A percentile compares a stretch with the other conserved stretches of the same genome.
These are phyloP conservation scores for Cuniculus paca DNA, from an alignment of 2,797 vertebrate species.

Conservation along the genomic window DNA sequence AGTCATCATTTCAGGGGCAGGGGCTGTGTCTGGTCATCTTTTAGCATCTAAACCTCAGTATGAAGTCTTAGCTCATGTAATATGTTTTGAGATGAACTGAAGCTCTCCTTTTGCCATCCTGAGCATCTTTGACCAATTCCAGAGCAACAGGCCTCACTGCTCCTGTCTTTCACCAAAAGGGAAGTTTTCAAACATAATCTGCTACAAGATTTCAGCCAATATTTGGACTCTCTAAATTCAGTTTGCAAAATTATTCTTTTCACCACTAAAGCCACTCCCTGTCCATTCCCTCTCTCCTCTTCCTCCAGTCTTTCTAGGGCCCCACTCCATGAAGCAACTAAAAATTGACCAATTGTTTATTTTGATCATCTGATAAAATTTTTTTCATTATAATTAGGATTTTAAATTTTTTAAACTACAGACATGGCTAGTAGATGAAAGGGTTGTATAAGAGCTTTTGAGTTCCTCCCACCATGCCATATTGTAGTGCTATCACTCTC, in stretches of 20 bases:
- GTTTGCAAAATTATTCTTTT: neutral
- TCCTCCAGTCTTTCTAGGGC: neutral
- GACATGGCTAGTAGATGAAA: neutral
- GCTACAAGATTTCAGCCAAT: neutral
- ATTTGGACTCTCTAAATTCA: slow-evolving; percentile 33
- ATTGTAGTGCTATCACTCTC: accelerated
- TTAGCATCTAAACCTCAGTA: neutral
- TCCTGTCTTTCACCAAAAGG: neutral
- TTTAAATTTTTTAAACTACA: neutral
- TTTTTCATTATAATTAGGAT: neutral
- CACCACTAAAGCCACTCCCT: neutral
- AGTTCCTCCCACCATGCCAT: neutral
- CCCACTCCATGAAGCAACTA: neutral
- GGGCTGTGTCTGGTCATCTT: neutral
- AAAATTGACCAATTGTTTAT: neutral
- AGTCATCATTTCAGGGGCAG: neutral
- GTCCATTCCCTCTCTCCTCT: neutral
- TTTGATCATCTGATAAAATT: neutral
- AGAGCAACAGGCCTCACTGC: neutral
- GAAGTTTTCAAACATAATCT: neutral
- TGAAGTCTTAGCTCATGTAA: neutral
- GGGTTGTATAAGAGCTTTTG: neutral
- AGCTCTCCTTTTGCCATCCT: neutral
- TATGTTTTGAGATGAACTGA: slow-evolving; percentile 9
- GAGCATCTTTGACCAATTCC: neutral